A percentile compares a stretch with the other conserved stretches of the same genome.
These are phyloP conservation scores for Rhinogobius similis DNA, from an alignment of 2,113 vertebrate species.

Conservation along the genomic window DNA sequence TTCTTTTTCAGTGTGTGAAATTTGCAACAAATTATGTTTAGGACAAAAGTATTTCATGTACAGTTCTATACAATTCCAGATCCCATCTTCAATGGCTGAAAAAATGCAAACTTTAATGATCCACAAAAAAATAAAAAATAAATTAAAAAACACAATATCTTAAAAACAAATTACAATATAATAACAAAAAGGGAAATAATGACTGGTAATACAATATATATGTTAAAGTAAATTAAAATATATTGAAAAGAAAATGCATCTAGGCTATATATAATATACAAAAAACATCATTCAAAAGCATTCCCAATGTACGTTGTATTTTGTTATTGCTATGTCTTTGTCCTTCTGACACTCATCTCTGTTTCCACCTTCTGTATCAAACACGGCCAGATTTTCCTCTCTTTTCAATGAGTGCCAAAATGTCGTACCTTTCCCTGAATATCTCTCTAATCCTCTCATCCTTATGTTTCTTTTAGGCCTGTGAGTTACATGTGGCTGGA, in stretches of 20 bases:
- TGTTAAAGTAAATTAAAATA: too few species aligned
- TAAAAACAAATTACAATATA: too few species aligned
- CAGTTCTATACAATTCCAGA: not conserved
- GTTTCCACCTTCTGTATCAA: not conserved
- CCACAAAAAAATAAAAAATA: too few species aligned
- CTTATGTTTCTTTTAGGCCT: slow-evolving; percentile 74
- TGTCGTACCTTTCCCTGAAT: not conserved
- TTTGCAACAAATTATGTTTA: too few species aligned
- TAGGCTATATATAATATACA: too few species aligned
- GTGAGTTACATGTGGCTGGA: slow-evolving; percentile 87
- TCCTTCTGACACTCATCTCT: not conserved
- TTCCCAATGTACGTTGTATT: not conserved
- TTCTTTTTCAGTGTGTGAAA: too few species aligned
- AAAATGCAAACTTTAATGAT: not conserved
- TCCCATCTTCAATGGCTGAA: not conserved
- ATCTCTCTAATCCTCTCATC: not conserved
- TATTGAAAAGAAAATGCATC: too few species aligned
- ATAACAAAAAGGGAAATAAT: too few species aligned
- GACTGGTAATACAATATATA: too few species aligned
- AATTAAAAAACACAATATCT: too few species aligned
- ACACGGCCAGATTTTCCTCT: not conserved
- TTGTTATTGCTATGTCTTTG: not conserved
- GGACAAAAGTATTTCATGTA: too few species aligned
- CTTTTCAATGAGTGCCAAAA: slow-evolving; percentile 1
- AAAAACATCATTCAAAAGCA: not conserved